Evolutionary conservation across 2,888 invertebrate genomes (phyloP).

Genomic region (Cryptus armator): DNA sequence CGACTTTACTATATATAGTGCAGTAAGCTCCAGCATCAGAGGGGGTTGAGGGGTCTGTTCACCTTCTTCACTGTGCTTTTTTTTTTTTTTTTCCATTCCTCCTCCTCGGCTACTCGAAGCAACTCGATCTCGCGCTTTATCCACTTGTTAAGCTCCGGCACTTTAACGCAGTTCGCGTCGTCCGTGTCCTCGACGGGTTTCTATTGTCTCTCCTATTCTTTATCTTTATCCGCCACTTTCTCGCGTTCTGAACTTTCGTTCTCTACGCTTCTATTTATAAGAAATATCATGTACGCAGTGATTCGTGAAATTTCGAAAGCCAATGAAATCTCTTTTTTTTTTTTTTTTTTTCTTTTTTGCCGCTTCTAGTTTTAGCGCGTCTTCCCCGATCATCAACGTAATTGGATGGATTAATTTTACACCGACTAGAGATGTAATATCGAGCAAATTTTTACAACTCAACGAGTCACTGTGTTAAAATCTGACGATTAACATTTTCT

Average conservation of each 20-base stretch:
- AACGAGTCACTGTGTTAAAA: not conserved
- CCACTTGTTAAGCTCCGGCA: constrained; percentile 63
- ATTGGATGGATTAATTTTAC: not conserved
- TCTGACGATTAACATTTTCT: not conserved
- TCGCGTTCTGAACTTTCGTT: constrained; percentile 5
- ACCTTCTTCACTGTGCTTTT: constrained; percentile 24
- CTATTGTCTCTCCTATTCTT: constrained; percentile 26
- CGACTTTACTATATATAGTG: not conserved
- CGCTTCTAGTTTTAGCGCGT: constrained; percentile 25
- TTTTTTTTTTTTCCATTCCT: constrained; percentile 21
- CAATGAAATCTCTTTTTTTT: constrained; percentile 7
- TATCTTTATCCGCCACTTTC: constrained; percentile 27
- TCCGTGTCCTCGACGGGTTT: constrained; percentile 4
- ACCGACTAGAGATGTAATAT: not conserved
- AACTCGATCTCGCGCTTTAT: constrained; percentile 56
- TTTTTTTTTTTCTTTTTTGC: constrained; percentile 1
- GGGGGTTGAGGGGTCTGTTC: constrained; percentile 43
- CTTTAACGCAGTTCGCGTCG: constrained; percentile 39
- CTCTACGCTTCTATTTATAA: not conserved
- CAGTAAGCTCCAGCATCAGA: not conserved
- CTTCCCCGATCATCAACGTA: not conserved
- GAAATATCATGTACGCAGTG: constrained; percentile 24
- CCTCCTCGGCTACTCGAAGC: constrained; percentile 34
- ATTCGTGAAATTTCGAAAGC: constrained; percentile 7
- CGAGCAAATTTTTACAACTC: not conserved